Evolutionary conservation across 2,888 invertebrate species (phyloP).

Genomic region (Xylocampa areola): DNA sequence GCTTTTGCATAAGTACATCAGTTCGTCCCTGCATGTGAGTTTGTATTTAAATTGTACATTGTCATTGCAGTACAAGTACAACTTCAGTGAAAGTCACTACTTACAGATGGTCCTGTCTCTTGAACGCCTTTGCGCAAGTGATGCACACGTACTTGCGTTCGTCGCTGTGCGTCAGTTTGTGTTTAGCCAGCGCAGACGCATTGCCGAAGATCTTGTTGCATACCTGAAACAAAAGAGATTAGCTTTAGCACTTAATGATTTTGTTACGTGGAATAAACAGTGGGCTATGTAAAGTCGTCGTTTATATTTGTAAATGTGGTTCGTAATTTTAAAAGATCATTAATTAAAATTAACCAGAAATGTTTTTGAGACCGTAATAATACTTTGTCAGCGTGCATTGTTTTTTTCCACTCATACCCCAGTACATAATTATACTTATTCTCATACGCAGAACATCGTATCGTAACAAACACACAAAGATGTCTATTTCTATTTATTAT

Average conservation of each 20-base stretch:
- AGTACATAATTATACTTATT: not conserved
- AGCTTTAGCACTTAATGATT: not conserved
- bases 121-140: constrained; percentile 99
- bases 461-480: constrained; percentile 21
- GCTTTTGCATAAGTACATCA: no score
- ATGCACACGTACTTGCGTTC: constrained; percentile 98
- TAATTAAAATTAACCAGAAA: no score
- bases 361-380: no score
- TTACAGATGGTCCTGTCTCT: constrained; percentile 99
- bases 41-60: no score
- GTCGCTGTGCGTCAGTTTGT: constrained; percentile 99
- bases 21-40: no score
- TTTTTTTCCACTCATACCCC: no score
- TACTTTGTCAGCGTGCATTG: no score
- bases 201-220: constrained; percentile 99
- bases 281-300: no score
- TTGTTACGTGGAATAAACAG: no score
- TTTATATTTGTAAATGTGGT: no score
- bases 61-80: no score
- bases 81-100: constrained; percentile 84
- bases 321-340: no score
- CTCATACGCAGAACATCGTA: not conserved
- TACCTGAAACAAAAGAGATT: constrained; percentile 90
- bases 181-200: constrained; percentile 98
- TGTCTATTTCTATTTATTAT: constrained; percentile 40